Evolutionary conservation across 2,113 vertebrate species (phyloP).

Genomic region (Odocoileus hemionus): DNA sequence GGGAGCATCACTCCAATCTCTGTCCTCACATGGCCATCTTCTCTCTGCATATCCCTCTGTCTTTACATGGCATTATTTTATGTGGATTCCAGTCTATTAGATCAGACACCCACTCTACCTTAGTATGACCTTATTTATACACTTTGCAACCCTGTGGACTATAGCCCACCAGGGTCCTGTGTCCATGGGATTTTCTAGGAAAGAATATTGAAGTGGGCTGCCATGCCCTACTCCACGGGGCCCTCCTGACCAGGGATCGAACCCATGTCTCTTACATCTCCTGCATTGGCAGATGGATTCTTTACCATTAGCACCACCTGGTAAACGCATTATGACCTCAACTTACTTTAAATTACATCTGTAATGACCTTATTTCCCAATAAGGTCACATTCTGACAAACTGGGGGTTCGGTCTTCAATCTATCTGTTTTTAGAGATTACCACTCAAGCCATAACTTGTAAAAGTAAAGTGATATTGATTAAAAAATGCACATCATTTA

Average conservation of each 20-base stretch:
- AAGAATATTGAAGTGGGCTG: background rate
- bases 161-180: background rate
- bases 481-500: background rate
- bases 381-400: background rate
- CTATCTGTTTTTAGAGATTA: background rate
- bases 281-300: background rate
- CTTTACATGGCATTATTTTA: background rate
- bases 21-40: rapidly evolving
- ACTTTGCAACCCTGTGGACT: background rate
- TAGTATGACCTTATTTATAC: background rate
- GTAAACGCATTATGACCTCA: background rate
- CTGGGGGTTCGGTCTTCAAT: background rate
- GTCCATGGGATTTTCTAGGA: background rate
- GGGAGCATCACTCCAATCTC: rapidly evolving
- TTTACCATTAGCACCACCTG: background rate
- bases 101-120: background rate
- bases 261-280: background rate
- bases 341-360: background rate
- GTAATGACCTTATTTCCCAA: background rate
- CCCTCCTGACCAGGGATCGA: rapidly evolving
- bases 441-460: background rate
- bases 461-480: background rate
- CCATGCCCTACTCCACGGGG: background rate
- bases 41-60: background rate
- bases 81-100: background rate